Conservation (phyloP, 2,888 invertebrate species). For the Mayetiola destructor region DNA sequence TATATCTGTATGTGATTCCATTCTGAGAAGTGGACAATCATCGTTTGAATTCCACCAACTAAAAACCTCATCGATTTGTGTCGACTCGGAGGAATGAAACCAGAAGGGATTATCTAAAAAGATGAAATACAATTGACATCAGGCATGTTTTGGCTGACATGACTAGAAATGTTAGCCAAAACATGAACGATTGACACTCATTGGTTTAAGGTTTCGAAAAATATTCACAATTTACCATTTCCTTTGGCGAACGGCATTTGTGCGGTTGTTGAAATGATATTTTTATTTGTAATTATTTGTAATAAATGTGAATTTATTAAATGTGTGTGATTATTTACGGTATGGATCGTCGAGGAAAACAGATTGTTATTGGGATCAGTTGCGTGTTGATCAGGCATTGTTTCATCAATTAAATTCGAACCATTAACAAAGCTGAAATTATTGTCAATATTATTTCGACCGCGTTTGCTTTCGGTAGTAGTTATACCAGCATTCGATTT, state of each 20-base stretch:
- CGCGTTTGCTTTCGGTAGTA: neutral
- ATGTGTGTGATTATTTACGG: neutral
- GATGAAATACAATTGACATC: too few species aligned
- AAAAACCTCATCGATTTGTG: slow-evolving; percentile 26
- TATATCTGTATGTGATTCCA: slow-evolving; percentile 29
- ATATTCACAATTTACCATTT: slow-evolving; percentile 6
- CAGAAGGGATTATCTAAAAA: slow-evolving; percentile 27
- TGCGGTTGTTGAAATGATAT: neutral
- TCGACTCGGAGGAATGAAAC: slow-evolving; percentile 31
- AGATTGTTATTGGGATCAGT: too few species aligned
- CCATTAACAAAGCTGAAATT: neutral
- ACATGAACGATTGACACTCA: neutral
- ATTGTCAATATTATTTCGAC: neutral
- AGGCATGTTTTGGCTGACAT: too few species aligned
- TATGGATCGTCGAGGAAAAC: neutral
- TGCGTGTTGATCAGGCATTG: neutral
- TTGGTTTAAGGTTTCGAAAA: too few species aligned
- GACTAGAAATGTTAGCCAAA: too few species aligned
- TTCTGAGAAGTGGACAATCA: slow-evolving; percentile 33
- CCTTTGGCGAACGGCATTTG: slow-evolving; percentile 2
- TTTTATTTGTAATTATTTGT: neutral
- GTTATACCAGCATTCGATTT: neutral
- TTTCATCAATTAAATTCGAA: neutral
- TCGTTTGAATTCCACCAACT: slow-evolving; percentile 32
- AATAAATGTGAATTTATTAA: neutral